phyloP scores from a whole-genome alignment of 2,888 invertebrate genomes.

The Lissocephala sabroskyi region DNA sequence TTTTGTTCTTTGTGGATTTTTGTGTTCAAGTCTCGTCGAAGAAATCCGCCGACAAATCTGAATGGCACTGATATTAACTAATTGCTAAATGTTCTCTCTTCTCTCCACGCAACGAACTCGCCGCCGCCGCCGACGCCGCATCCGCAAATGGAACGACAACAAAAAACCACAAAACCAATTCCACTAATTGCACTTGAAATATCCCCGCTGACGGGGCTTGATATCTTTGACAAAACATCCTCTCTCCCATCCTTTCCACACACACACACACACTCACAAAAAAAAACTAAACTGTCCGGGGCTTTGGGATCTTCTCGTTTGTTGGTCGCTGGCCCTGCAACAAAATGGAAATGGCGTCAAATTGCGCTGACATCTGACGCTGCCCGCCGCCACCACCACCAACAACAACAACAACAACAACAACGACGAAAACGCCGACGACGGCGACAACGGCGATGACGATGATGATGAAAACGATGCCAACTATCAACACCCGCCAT shows the following conservation, averaged over 20 bases:
- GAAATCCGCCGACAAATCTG: conserved; percentile 13
- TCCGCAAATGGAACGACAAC: conserved; percentile 20
- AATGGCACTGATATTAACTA: too few species aligned
- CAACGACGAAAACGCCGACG: conserved; percentile 11
- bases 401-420: conserved; percentile 31
- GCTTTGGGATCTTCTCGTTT: too few species aligned
- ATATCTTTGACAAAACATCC: conserved; percentile 27
- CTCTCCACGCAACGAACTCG: conserved; percentile 14
- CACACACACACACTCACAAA: conserved; percentile 24
- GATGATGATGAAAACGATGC: conserved; percentile 8
- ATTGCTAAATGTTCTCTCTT: conserved; percentile 46
- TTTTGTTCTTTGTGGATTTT: conserved; percentile 4
- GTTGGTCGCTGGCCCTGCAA: conserved; percentile 18
- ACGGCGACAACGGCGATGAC: conserved; percentile 20
- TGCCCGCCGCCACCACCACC: conserved; percentile 8
- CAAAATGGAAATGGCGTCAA: conserved; percentile 67
- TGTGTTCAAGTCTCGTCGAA: conserved; percentile 2
- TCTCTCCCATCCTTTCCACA: too few species aligned
- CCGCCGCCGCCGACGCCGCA: conserved; percentile 32
- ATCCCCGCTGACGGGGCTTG: too few species aligned
- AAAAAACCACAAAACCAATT: conserved; percentile 50
- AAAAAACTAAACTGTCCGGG: conserved; percentile 23
- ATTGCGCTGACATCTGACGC: conserved; percentile 69
- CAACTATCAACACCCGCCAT: neutral
- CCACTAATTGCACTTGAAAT: conserved; percentile 68